Percentiles rank a stretch among this genome's conserved stretches.
Evolutionary conservation across 2,797 vertebrate genomes (phyloP).

Genomic region (Leptatherina wallacei): DNA sequence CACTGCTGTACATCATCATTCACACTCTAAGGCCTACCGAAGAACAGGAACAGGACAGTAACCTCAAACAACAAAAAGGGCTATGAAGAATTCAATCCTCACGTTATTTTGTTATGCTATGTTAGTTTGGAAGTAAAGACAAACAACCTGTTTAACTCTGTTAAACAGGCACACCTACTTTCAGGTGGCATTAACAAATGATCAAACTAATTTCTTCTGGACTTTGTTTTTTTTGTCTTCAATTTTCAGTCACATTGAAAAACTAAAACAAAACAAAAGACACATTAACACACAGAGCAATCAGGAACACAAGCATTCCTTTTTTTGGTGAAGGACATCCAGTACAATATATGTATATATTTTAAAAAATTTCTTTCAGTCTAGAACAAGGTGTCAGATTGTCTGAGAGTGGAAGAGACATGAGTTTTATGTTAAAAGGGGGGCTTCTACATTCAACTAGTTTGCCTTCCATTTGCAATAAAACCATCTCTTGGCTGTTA

Average conservation of each 20-base stretch:
- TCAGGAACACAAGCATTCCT: not conserved
- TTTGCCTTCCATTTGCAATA: slow-evolving; percentile 23
- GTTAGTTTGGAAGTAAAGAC: slow-evolving; percentile 6
- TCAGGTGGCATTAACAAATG: not conserved
- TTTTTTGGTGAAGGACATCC: not conserved
- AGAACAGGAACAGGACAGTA: slow-evolving; percentile 9
- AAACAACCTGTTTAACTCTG: not conserved
- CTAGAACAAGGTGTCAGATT: not conserved
- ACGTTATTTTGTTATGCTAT: slow-evolving; percentile 7
- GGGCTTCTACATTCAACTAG: slow-evolving; percentile 14
- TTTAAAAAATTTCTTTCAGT: not conserved
- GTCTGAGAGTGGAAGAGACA: slow-evolving; percentile 2
- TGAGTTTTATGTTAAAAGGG: not conserved
- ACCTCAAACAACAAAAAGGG: slow-evolving; percentile 15
- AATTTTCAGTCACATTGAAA: not conserved
- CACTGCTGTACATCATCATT: slow-evolving; percentile 3
- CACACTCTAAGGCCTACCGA: not conserved
- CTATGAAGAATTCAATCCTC: not conserved
- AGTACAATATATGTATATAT: not conserved
- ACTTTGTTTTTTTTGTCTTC: not conserved
- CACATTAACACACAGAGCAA: not conserved
- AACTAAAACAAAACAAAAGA: not conserved
- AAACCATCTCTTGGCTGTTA: slow-evolving; percentile 23
- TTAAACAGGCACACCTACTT: not conserved
- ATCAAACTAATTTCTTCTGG: slow-evolving; percentile 2